These are phyloP conservation scores for Apamea monoglypha DNA, from an alignment of 2,888 invertebrate genomes.

Conservation along the genomic window DNA sequence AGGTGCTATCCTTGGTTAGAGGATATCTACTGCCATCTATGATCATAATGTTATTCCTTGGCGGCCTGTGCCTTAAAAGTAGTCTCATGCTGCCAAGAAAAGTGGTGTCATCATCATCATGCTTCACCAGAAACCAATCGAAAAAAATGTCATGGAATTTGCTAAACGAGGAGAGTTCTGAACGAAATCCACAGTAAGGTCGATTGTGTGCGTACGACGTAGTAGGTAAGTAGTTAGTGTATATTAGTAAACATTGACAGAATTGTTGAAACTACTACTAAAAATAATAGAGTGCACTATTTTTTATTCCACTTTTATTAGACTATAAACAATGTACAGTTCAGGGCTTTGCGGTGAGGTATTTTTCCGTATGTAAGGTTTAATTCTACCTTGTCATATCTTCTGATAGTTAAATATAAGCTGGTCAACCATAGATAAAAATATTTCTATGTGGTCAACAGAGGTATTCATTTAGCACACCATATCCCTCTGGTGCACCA, in stretches of 20 bases:
- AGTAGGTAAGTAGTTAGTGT: conserved; percentile 14
- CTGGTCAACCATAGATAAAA: too few relatives aligned
- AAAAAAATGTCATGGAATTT: neutral
- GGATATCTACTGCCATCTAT: neutral
- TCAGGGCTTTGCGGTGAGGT: neutral
- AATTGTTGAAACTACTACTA: conserved; percentile 39
- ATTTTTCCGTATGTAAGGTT: too few relatives aligned
- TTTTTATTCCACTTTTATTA: conserved; percentile 30
- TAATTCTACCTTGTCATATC: too few relatives aligned
- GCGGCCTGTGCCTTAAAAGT: neutral
- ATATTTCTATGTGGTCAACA: too few relatives aligned
- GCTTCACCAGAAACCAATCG: neutral
- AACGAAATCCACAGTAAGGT: conserved; percentile 20
- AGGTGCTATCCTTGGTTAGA: too few relatives aligned
- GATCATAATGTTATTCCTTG: neutral
- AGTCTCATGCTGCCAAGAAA: neutral
- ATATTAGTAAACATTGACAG: conserved; percentile 49
- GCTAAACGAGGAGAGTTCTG: neutral
- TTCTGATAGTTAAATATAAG: too few relatives aligned
- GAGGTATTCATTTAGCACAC: too few relatives aligned
- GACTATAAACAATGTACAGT: conserved; percentile 22
- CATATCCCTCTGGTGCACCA: too few relatives aligned
- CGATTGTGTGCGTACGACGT: conserved; percentile 6
- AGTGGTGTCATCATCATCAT: neutral
- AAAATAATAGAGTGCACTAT: conserved; percentile 17